A percentile compares a stretch with the other conserved stretches of the same genome.
Conservation (phyloP, 1,140 invertebrate species). For the Apis laboriosa region DNA sequence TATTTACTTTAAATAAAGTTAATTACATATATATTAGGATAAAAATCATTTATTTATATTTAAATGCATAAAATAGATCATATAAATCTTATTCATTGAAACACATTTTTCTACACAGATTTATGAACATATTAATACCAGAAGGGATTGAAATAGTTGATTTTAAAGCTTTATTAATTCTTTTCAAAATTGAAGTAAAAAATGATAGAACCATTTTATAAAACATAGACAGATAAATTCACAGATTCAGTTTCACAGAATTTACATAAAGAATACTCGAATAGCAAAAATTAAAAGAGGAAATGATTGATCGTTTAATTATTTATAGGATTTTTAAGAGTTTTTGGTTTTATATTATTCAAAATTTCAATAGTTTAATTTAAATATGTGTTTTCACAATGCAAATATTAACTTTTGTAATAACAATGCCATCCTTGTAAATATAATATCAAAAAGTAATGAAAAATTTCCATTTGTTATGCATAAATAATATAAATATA, state of each 20-base stretch:
- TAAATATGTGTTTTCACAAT: background rate
- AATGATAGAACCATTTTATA: background rate
- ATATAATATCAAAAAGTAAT: background rate
- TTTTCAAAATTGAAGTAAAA: background rate
- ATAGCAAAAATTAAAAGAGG: background rate
- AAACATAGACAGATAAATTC: background rate
- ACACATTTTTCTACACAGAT: background rate
- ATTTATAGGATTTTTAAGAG: background rate
- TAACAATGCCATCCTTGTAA: background rate
- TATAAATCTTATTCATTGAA: background rate
- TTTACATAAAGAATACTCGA: background rate
- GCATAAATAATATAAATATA: background rate
- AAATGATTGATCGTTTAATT: background rate
- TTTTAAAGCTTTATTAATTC: background rate
- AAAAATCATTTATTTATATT: too few relatives aligned
- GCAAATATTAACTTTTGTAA: background rate
- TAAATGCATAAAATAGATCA: too few relatives aligned
- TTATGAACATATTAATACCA: background rate
- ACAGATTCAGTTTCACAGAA: background rate
- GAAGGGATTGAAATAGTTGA: background rate
- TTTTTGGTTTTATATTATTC: background rate
- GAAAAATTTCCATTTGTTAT: background rate
- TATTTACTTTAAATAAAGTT: too few relatives aligned
- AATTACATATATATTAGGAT: too few relatives aligned
- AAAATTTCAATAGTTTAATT: background rate